Base-by-base conservation (phyloP, 2,797 vertebrate genomes). In the Hafferia zeledoni region DNA sequence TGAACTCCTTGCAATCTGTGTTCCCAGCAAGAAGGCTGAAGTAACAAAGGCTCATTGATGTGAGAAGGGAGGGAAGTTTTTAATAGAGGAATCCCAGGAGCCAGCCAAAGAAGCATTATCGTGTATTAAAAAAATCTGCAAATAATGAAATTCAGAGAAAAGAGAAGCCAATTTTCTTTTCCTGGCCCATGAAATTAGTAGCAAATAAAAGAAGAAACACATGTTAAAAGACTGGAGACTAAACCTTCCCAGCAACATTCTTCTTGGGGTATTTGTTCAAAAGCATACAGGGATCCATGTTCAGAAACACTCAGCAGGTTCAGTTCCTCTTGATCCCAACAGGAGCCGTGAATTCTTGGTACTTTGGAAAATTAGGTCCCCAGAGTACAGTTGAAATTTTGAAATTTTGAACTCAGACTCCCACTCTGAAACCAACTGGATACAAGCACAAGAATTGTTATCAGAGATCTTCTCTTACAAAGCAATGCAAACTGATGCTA, bases 71-170 rank as follows among this genome's bases (percentile, higher is more conserved):
- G 94, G 96, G 95, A 96, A 96, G 89, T 94, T 94, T 96, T 97
- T 97, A 96, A 96, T 95, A 95, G 95, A 95, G 56, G 91, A 93
- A 89, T 96, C 91, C 75, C 93, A 94, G 89, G 85, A 95, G 89
- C 83, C 87, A 88, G 95, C 95, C 95, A 97, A 94, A 89, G 85
- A n/a, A 94, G 93, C 77, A 95, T 97, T 96, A 97, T 96, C 91
- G 94, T 94, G 85, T 87, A 94, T 96, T 91, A 11, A 94, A 96
- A 96, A 96, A 94, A 96, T 95, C 95, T 96, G 94, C 80, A 94
- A 97, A 96, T 97, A 95, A 97, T 97, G 95, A 95, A 94, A 96
- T 94, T 96, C 87, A 90, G 87, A 70, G 59, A 85, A 91, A 79
- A 95, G 67, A 91, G 80, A 94, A 95, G 91, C 87, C 80, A 94